Percentiles rank a stretch among this genome's conserved stretches.
These are phyloP conservation scores for Leptopilina boulardi DNA, from an alignment of 1,140 invertebrate species.

Conservation along the genomic window DNA sequence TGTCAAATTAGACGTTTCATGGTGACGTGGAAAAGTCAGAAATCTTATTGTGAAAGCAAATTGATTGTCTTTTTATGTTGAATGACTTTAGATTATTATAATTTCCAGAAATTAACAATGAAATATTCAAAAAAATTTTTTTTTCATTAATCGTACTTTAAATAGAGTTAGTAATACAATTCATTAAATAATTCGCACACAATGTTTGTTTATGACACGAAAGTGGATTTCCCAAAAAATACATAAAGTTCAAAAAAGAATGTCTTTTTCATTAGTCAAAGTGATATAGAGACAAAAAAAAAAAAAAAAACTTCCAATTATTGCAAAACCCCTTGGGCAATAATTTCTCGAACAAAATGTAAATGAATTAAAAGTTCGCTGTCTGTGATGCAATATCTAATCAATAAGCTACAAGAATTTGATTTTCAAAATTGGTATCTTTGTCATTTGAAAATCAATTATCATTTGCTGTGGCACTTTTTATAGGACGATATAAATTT, in stretches of 20 bases:
- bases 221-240: too few relatives aligned
- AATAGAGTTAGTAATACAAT: background rate
- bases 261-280: too few relatives aligned
- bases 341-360: background rate
- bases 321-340: background rate
- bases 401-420: background rate
- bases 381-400: too few relatives aligned
- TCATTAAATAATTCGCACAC: too few relatives aligned
- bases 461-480: background rate
- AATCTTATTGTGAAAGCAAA: slow-evolving; percentile 22
- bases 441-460: background rate
- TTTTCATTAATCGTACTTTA: background rate
- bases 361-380: background rate
- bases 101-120: background rate
- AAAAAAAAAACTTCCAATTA: too few relatives aligned
- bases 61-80: background rate
- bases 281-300: too few relatives aligned
- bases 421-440: background rate
- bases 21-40: background rate
- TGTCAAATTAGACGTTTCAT: background rate
- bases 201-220: too few relatives aligned
- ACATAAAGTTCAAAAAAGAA: background rate
- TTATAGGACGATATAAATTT: too few relatives aligned
- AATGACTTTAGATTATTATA: background rate
- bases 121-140: background rate